A percentile compares a stretch with the other conserved stretches of the same genome.
Evolutionary conservation across 2,113 vertebrate species (phyloP).

Genomic region (Hystrix cristata): DNA sequence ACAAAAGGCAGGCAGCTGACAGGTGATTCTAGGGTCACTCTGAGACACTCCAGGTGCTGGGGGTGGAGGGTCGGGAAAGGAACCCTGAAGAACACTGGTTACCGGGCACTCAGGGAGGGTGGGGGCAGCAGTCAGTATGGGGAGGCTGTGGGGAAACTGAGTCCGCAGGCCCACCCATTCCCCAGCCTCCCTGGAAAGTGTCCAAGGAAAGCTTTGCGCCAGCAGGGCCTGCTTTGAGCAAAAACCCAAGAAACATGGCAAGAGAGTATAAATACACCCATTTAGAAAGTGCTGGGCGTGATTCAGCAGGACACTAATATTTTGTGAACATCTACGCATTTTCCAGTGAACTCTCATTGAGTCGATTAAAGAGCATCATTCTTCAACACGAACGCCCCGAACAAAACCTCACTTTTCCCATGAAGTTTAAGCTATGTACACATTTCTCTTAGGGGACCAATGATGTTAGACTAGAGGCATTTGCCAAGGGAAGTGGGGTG

Average conservation of each 20-base stretch:
- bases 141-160: background rate
- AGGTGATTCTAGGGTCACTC: background rate
- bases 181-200: background rate
- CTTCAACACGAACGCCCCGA: background rate
- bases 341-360: background rate
- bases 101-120: background rate
- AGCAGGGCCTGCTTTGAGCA: background rate
- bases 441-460: background rate
- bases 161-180: background rate
- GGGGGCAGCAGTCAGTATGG: fast-evolving
- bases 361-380: background rate
- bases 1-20: background rate
- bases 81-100: background rate
- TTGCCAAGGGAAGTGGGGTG: too few species aligned
- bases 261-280: background rate
- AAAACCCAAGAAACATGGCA: background rate
- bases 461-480: background rate
- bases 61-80: fast-evolving
- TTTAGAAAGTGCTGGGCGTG: background rate
- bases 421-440: background rate
- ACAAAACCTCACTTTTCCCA: background rate
- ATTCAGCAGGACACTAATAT: background rate
- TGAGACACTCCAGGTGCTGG: background rate
- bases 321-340: background rate
- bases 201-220: background rate